Conservation (phyloP, 2,113 vertebrate genomes). For the Oncorhynchus nerka region DNA sequence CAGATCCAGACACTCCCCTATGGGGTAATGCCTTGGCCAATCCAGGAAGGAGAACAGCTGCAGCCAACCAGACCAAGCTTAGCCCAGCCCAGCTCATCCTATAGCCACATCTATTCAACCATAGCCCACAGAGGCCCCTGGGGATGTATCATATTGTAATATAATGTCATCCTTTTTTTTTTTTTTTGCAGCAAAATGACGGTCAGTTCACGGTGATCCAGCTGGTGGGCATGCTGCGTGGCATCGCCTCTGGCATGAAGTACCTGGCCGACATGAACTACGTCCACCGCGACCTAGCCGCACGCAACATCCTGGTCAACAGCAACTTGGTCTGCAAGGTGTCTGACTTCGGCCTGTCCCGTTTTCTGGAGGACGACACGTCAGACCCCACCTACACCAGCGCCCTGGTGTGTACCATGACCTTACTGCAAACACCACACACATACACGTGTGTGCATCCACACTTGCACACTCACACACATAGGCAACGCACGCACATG, state of each 20-base stretch:
- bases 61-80: constrained; percentile 50
- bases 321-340: constrained; percentile 99
- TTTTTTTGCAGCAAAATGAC: constrained; percentile 86
- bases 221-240: constrained; percentile 94
- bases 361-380: constrained; percentile 95
- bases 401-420: constrained; percentile 81
- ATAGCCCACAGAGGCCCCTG: constrained; percentile 9
- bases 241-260: constrained; percentile 97
- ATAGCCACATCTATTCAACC: too few species aligned
- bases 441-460: too few species aligned
- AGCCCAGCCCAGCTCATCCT: constrained; percentile 22
- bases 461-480: neutral
- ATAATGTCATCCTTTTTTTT: neutral
- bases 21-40: constrained; percentile 60
- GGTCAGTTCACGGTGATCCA: constrained; percentile 98
- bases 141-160: constrained; percentile 4
- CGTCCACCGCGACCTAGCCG: constrained; percentile 93
- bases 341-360: constrained; percentile 94
- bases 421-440: neutral
- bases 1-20: constrained; percentile 60
- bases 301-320: constrained; percentile 97
- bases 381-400: constrained; percentile 98
- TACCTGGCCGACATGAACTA: constrained; percentile 98
- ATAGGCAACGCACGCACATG: neutral
- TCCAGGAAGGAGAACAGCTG: constrained; percentile 66